Evolutionary conservation across 1,140 invertebrate genomes (phyloP).

Genomic region (Diabrotica virgifera): DNA sequence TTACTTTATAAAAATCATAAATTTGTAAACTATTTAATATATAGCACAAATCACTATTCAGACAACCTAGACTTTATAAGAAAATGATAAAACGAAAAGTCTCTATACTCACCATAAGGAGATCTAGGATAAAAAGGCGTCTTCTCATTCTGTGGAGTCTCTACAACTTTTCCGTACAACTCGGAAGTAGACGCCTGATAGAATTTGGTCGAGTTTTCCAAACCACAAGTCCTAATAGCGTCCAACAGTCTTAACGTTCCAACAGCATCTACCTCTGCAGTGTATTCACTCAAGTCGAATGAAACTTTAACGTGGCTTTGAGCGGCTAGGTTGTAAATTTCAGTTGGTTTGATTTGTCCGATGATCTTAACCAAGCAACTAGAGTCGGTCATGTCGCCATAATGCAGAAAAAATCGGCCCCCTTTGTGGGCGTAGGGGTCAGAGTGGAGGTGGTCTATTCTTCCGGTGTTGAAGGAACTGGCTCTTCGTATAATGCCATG

Average conservation of each 20-base stretch:
- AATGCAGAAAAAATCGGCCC: slow-evolving; percentile 92
- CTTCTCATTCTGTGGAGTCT: slow-evolving; percentile 95
- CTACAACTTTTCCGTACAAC: slow-evolving; percentile 94
- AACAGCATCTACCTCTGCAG: slow-evolving; percentile 97
- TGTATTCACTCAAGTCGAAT: slow-evolving; percentile 98
- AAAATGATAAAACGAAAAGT: no score
- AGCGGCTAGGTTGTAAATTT: slow-evolving; percentile 99
- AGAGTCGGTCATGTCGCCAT: slow-evolving; percentile 98
- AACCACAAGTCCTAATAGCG: slow-evolving; percentile 88
- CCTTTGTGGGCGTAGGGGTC: slow-evolving; percentile 79
- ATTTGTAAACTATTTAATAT: no score
- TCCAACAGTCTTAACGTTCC: slow-evolving; percentile 93
- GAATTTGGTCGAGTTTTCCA: slow-evolving; percentile 84
- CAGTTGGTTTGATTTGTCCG: slow-evolving; percentile 74
- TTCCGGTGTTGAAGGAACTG: slow-evolving; percentile 93
- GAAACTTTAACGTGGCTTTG: slow-evolving; percentile 98
- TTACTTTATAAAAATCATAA: no score
- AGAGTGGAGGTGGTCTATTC: slow-evolving; percentile 95
- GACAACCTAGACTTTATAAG: no score
- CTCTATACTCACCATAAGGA: slow-evolving; percentile 84
- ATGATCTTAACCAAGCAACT: slow-evolving; percentile 97
- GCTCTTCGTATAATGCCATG: slow-evolving; percentile 94
- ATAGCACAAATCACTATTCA: no score
- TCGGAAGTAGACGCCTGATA: slow-evolving; percentile 99
- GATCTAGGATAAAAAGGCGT: slow-evolving; percentile 99